These are phyloP conservation scores for Dolichotis patagonum DNA, from an alignment of 2,113 vertebrate genomes.

Conservation along the genomic window DNA sequence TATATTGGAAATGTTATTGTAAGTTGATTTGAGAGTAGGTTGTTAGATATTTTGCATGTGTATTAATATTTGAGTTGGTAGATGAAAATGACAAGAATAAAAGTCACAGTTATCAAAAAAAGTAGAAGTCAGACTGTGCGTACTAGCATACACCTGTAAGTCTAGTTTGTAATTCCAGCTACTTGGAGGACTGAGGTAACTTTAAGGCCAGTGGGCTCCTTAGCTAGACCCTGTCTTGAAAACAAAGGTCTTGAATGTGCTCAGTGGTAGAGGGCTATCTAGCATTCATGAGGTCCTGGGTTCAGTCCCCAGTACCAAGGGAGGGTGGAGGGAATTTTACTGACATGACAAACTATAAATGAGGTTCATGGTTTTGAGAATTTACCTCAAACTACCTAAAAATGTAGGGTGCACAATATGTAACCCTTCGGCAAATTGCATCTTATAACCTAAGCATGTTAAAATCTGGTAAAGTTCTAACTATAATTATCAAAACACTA, in stretches of 20 bases:
- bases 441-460: slow-evolving; percentile 39
- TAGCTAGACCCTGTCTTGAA: not conserved
- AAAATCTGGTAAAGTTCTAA: slow-evolving; percentile 23
- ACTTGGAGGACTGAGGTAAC: not conserved
- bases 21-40: not conserved
- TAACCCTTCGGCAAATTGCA: not conserved
- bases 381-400: not conserved
- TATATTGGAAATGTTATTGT: slow-evolving; percentile 28
- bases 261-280: not conserved
- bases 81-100: not conserved
- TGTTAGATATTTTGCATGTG: slow-evolving; percentile 7
- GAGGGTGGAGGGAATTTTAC: not conserved
- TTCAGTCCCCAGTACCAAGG: not conserved
- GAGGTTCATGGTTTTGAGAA: slow-evolving; percentile 36
- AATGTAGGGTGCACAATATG: not conserved
- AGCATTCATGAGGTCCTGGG: not conserved
- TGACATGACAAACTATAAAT: not conserved
- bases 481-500: not conserved
- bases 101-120: not conserved
- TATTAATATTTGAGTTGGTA: slow-evolving; percentile 28
- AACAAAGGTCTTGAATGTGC: not conserved
- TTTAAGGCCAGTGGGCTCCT: not conserved
- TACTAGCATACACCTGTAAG: not conserved
- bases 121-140: not conserved
- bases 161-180: not conserved